Base-by-base conservation (phyloP, 1,140 invertebrate genomes). In the Brachionus plicatilis region DNA sequence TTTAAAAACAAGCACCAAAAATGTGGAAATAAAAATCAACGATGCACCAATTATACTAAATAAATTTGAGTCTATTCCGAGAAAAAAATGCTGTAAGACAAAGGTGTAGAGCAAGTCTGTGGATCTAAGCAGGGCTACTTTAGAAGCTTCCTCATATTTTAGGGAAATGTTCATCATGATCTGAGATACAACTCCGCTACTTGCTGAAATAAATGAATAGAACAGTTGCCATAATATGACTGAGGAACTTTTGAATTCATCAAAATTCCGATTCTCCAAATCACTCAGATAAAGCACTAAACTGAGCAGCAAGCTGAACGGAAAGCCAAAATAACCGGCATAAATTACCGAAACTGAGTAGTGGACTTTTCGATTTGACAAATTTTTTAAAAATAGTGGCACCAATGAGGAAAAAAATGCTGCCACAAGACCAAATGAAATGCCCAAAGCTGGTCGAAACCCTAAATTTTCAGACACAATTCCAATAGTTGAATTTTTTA, bases 101-200 rank as follows among this genome's bases (percentile, higher is more conserved):
- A 82, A 82, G 6, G 79, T 82, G 33, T 65, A 65, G 56, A 82
- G 43, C 33, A 82, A 20, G 41, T 82, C 79, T 2, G 79, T 82
- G 9, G 79, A 60, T 43, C 79, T 60, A 11, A 82, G n/a, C 9
- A 82, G 20, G 12, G 79, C 29, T 1, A 37, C 33, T 82, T 82
- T 82, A 1, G 79, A 82, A 43, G 79, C 79, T 20, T 82, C 53
- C n/a, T 82, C 79, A 27, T 65, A 82, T 47, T 65, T 82, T 11
- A 82, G 65, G 4, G 79, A 82, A 11, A 65, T 65, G 37, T 82
- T 82, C 79, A 82, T 82, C 20, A 82, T 27, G n/a, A 24, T 65
- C 27, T 82, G 79, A 29, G 79, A 82, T 14, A 68, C 3, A 65
- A 82, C 79, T 37, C 79, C 79, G 8, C 29, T 33, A 27, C 17